Conservation (phyloP, 2,797 vertebrate species). For the Xyrichtys novacula region DNA sequence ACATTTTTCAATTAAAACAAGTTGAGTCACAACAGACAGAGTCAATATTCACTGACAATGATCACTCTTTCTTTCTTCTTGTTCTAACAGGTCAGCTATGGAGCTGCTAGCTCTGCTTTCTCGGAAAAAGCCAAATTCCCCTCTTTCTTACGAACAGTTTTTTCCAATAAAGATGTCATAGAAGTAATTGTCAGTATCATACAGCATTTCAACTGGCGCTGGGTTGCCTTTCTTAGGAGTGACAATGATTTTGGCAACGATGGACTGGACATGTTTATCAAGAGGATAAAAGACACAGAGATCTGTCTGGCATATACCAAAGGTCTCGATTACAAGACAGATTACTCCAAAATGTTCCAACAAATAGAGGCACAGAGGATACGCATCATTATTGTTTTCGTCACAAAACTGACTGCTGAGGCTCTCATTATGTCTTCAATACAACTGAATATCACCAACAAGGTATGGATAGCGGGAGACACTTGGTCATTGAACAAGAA, state of each 20-base stretch:
- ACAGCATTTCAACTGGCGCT: slow-evolving; percentile 85
- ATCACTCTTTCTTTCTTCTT: background rate
- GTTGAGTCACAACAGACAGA: slow-evolving; percentile 48
- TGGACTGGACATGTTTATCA: slow-evolving; percentile 66
- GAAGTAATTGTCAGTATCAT: slow-evolving; percentile 81
- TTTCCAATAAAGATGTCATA: slow-evolving; percentile 81
- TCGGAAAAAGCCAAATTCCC: slow-evolving; percentile 70
- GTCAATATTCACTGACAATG: background rate
- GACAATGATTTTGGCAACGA: slow-evolving; percentile 76
- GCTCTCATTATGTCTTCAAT: slow-evolving; percentile 81
- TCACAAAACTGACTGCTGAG: slow-evolving; percentile 21
- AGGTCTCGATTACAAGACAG: slow-evolving; percentile 11
- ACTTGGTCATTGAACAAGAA: slow-evolving; percentile 80
- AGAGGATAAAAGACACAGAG: slow-evolving; percentile 31
- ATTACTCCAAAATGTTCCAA: slow-evolving; percentile 64
- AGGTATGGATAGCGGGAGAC: slow-evolving; percentile 89
- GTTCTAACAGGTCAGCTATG: slow-evolving; percentile 76
- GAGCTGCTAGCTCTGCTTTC: slow-evolving; percentile 63
- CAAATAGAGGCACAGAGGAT: slow-evolving; percentile 66
- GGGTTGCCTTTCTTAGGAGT: slow-evolving; percentile 85
- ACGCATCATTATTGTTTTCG: slow-evolving; percentile 81
- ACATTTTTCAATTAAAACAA: slow-evolving; percentile 3
- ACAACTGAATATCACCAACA: slow-evolving; percentile 77
- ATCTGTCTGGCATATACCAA: slow-evolving; percentile 85
- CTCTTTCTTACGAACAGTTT: slow-evolving; percentile 84